These are phyloP conservation scores for Alosa sapidissima DNA, from an alignment of 2,797 vertebrate genomes.

Conservation along the genomic window DNA sequence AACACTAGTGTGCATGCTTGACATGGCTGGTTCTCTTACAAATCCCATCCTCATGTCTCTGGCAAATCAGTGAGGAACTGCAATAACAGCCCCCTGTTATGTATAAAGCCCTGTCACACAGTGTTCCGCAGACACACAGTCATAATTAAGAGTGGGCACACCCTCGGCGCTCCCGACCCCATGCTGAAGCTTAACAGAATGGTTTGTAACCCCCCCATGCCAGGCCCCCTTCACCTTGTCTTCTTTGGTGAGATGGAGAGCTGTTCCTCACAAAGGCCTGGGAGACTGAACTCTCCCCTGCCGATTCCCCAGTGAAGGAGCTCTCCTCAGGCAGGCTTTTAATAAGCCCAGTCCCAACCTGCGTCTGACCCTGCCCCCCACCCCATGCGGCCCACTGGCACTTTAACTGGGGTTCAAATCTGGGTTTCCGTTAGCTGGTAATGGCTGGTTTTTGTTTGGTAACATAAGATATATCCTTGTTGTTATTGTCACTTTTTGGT, in stretches of 20 bases:
- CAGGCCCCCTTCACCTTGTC: background rate
- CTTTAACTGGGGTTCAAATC: constrained; percentile 59
- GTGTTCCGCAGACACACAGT: constrained; percentile 32
- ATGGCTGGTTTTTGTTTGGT: too few species aligned
- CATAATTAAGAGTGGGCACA: constrained; percentile 71
- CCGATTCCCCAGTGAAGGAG: constrained; percentile 69
- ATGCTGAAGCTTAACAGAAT: constrained; percentile 75
- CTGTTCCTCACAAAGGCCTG: constrained; percentile 73
- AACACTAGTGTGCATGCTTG: background rate
- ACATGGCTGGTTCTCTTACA: background rate
- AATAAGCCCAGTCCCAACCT: constrained; percentile 62
- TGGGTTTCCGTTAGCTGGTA: constrained; percentile 39
- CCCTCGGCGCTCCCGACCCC: constrained; percentile 69
- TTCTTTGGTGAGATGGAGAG: constrained; percentile 51
- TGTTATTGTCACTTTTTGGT: too few species aligned
- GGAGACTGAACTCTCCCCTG: constrained; percentile 63
- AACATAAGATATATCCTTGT: too few species aligned
- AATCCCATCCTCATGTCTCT: background rate
- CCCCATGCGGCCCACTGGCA: constrained; percentile 54
- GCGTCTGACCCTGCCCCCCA: constrained; percentile 41
- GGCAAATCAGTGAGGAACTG: background rate
- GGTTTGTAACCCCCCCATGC: constrained; percentile 42
- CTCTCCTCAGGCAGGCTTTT: constrained; percentile 72
- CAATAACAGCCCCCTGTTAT: background rate
- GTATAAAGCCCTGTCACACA: constrained; percentile 33